These are phyloP conservation scores for Ianthella basta DNA, from an alignment of 37 sponge, comb jelly and placozoan genomes.

Conservation along the genomic window DNA sequence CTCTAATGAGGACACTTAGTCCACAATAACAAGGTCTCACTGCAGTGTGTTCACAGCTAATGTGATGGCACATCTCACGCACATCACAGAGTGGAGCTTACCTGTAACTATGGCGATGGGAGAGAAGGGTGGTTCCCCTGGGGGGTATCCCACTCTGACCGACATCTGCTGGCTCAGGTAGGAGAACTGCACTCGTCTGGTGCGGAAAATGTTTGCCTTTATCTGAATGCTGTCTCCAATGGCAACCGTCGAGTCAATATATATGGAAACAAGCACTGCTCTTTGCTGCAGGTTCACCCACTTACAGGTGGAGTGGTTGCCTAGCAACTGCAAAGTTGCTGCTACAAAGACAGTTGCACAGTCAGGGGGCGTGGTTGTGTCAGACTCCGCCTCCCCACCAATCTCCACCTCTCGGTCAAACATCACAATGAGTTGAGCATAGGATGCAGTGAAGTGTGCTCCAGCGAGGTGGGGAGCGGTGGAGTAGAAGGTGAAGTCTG, in stretches of 20 bases:
- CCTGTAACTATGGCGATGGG: constrained; percentile 24
- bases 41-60: too few relatives aligned
- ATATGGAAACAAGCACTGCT: constrained; percentile 37
- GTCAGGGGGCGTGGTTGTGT: background rate
- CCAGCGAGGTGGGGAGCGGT: constrained; percentile 38
- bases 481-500: constrained; percentile 56
- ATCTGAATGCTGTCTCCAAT: constrained; percentile 5
- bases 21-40: too few relatives aligned
- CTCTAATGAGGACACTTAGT: too few relatives aligned
- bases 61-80: too few relatives aligned
- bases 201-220: constrained; percentile 31
- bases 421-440: constrained; percentile 33
- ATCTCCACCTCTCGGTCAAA: constrained; percentile 84
- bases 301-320: constrained; percentile 46
- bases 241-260: constrained; percentile 2
- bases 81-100: background rate
- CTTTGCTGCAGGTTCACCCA: constrained; percentile 72
- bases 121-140: background rate
- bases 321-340: constrained; percentile 24
- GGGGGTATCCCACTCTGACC: background rate
- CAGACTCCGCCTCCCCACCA: constrained; percentile 43
- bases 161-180: background rate
- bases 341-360: constrained; percentile 47
- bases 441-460: constrained; percentile 44
- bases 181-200: constrained; percentile 50